These are phyloP conservation scores for Dinothrombium tinctorium DNA, from an alignment of 1,140 invertebrate species.

Conservation along the genomic window DNA sequence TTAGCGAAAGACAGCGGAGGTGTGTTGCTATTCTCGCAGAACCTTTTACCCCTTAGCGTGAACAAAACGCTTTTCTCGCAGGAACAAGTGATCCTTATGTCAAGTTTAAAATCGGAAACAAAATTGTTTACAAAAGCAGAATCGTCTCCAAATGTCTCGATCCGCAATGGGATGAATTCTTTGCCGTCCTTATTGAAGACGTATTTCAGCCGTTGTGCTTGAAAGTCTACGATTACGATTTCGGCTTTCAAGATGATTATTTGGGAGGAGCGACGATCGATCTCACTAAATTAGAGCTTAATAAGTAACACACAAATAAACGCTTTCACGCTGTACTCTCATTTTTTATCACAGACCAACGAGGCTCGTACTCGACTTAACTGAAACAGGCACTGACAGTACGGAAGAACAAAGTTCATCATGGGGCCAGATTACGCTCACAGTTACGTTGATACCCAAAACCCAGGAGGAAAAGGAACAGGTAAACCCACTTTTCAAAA, in stretches of 20 bases:
- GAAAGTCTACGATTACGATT: slow-evolving; percentile 94
- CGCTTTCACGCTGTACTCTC: not conserved
- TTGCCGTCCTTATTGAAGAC: slow-evolving; percentile 90
- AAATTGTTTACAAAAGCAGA: slow-evolving; percentile 74
- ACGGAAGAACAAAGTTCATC: slow-evolving; percentile 27
- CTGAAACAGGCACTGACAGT: slow-evolving; percentile 30
- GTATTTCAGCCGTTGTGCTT: slow-evolving; percentile 61
- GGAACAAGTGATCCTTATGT: slow-evolving; percentile 98
- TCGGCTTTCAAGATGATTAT: slow-evolving; percentile 87
- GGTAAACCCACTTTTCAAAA: slow-evolving; percentile 28
- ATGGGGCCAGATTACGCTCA: slow-evolving; percentile 60
- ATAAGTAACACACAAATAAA: slow-evolving; percentile 28
- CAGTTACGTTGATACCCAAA: slow-evolving; percentile 55
- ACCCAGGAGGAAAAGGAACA: slow-evolving; percentile 80
- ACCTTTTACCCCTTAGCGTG: too few species aligned
- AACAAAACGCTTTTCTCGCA: too few species aligned
- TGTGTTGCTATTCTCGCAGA: too few species aligned
- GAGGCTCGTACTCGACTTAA: slow-evolving; percentile 47
- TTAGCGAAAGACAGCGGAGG: slow-evolving; percentile 83
- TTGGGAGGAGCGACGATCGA: slow-evolving; percentile 77
- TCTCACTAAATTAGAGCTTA: slow-evolving; percentile 54
- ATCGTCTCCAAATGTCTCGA: slow-evolving; percentile 70
- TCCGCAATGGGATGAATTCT: slow-evolving; percentile 86
- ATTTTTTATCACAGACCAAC: slow-evolving; percentile 29
- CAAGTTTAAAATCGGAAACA: slow-evolving; percentile 74